A percentile compares a stretch with the other conserved stretches of the same genome.
These are phyloP conservation scores for Andrena hattorfiana DNA, from an alignment of 2,888 invertebrate genomes.

Conservation along the genomic window DNA sequence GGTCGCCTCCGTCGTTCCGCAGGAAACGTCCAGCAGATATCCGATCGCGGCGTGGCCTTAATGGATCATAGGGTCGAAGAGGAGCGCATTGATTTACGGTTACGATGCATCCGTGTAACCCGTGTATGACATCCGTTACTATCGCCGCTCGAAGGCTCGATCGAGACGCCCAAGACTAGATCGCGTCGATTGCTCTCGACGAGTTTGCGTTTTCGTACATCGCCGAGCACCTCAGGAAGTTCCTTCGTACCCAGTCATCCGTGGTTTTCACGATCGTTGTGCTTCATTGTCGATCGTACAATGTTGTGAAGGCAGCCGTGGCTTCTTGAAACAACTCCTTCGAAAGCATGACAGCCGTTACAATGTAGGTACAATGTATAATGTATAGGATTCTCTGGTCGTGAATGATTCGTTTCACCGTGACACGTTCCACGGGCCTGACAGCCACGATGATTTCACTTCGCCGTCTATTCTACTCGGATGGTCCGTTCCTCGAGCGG, in stretches of 20 bases:
- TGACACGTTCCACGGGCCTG: background rate
- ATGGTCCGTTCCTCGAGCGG: background rate
- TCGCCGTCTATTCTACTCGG: background rate
- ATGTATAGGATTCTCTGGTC: too few relatives aligned
- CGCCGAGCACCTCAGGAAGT: conserved; percentile 33
- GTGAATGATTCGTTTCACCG: too few relatives aligned
- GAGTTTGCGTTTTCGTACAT: conserved; percentile 35
- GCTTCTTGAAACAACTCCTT: background rate
- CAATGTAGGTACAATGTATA: too few relatives aligned
- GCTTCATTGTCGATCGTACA: background rate
- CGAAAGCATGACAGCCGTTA: background rate
- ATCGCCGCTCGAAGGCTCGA: conserved; percentile 11
- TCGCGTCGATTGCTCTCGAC: conserved; percentile 43
- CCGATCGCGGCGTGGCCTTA: conserved; percentile 33
- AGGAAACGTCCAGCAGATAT: conserved; percentile 28
- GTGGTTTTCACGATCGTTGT: background rate
- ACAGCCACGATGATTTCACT: conserved; percentile 4
- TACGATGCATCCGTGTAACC: conserved; percentile 23
- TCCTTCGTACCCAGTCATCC: conserved; percentile 11
- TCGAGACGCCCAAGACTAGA: background rate
- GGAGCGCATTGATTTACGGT: conserved; percentile 46
- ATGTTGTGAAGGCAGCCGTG: background rate
- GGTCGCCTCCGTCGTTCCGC: conserved; percentile 11
- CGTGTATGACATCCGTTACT: background rate
- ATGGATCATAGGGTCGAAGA: conserved; percentile 50